A percentile compares a stretch with the other conserved stretches of the same genome.
These are phyloP conservation scores for Palythoa heliodiscus DNA, from an alignment of 92 coral and sea anemone species.

Conservation along the genomic window DNA sequence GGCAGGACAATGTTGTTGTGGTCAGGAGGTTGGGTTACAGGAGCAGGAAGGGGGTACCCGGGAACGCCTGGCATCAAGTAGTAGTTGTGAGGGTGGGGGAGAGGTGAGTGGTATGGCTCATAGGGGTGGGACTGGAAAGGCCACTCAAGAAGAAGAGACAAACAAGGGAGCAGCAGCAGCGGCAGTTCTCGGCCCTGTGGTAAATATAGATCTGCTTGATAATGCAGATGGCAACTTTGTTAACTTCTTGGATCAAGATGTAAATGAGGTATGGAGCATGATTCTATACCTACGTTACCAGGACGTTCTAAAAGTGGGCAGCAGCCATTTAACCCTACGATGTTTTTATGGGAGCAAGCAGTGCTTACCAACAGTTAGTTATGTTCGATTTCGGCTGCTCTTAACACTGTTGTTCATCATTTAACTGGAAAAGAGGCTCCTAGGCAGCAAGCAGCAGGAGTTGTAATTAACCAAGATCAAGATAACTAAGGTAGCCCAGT, in stretches of 20 bases:
- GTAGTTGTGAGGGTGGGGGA: neutral
- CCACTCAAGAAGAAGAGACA: neutral
- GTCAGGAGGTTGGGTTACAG: too few relatives aligned
- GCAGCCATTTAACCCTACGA: neutral
- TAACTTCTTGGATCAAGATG: neutral
- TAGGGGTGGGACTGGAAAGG: neutral
- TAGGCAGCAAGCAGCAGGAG: neutral
- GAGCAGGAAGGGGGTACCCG: too few relatives aligned
- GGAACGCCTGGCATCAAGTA: neutral
- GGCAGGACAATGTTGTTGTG: too few relatives aligned
- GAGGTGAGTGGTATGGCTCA: neutral
- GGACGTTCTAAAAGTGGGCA: neutral
- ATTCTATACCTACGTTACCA: neutral
- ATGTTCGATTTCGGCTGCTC: neutral
- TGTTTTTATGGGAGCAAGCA: conserved; percentile 12
- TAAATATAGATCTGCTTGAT: neutral
- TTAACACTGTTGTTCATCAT: neutral
- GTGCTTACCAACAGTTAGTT: neutral
- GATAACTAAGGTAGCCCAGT: neutral
- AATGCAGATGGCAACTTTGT: neutral
- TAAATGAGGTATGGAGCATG: neutral
- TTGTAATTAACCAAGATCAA: neutral
- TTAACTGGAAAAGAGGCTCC: neutral
- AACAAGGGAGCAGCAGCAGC: neutral
- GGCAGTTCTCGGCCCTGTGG: neutral